Evolutionary conservation across 2,888 invertebrate genomes (phyloP).

Genomic region (Eumacrocentrus americanus): DNA sequence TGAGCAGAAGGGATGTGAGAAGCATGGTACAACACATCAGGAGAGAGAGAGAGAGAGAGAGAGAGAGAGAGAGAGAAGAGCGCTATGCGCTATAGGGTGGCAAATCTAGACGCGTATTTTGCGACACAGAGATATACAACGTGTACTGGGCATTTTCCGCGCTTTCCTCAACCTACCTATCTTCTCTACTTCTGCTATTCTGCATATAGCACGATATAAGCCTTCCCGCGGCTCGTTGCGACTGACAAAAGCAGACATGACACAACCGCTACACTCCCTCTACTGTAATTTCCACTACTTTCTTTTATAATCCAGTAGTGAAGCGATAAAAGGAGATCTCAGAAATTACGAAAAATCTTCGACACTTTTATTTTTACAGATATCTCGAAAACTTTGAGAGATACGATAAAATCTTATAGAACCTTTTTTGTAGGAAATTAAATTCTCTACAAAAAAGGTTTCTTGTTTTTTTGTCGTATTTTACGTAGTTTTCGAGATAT

Average conservation of each 20-base stretch:
- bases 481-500: no score
- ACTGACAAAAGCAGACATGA: constrained; percentile 42
- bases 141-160: constrained; percentile 15
- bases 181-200: constrained; percentile 21
- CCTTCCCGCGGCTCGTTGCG: constrained; percentile 41
- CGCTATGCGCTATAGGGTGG: constrained; percentile 26
- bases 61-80: constrained; percentile 8
- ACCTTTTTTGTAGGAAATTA: neutral
- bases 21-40: no score
- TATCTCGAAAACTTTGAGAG: neutral
- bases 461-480: no score
- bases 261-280: neutral
- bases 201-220: constrained; percentile 29
- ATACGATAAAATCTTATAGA: no score
- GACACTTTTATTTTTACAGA: neutral
- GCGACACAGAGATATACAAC: constrained; percentile 40
- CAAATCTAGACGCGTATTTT: constrained; percentile 52
- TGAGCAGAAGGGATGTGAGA: constrained; percentile 33
- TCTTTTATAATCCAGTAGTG: neutral
- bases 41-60: constrained; percentile 2
- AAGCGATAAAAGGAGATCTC: neutral
- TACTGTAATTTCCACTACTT: neutral
- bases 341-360: neutral
- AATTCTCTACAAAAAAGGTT: no score
- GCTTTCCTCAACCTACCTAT: constrained; percentile 28